Percentiles rank a stretch among this genome's conserved stretches.
Conservation (phyloP, 2,797 vertebrate genomes). For the Scomberomorus guttatus region DNA sequence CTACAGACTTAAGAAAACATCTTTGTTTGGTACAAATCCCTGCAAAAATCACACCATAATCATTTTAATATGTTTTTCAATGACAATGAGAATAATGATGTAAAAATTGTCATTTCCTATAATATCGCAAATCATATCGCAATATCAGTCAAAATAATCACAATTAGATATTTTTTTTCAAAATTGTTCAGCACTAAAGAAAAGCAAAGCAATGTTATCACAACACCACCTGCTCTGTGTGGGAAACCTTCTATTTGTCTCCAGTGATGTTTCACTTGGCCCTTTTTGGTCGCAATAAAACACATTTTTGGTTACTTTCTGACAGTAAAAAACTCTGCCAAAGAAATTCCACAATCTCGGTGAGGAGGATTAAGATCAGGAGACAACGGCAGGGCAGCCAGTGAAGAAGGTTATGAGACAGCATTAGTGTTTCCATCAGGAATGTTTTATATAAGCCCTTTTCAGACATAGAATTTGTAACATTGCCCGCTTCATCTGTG, state of each 20-base stretch:
- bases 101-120: no score
- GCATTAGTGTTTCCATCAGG: no score
- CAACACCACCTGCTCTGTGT: constrained; percentile 43
- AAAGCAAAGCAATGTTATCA: constrained; percentile 29
- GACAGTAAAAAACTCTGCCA: neutral
- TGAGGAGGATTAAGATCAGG: neutral
- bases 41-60: neutral
- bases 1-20: no score
- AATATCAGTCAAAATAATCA: no score
- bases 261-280: constrained; percentile 13
- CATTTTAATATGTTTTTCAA: no score
- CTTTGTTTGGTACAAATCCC: no score
- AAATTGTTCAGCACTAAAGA: no score
- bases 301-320: neutral
- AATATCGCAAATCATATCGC: no score
- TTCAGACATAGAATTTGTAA: neutral
- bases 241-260: constrained; percentile 32
- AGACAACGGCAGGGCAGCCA: constrained; percentile 1
- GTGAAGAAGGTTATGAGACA: neutral
- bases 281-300: constrained; percentile 15
- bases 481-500: neutral
- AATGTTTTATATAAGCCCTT: neutral
- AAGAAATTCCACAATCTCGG: neutral
- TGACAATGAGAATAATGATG: no score
- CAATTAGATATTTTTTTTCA: no score